Percentiles rank a stretch among this genome's conserved stretches.
phyloP scores from a whole-genome alignment of 2,113 vertebrate genomes.

The Aptenodytes forsteri region DNA sequence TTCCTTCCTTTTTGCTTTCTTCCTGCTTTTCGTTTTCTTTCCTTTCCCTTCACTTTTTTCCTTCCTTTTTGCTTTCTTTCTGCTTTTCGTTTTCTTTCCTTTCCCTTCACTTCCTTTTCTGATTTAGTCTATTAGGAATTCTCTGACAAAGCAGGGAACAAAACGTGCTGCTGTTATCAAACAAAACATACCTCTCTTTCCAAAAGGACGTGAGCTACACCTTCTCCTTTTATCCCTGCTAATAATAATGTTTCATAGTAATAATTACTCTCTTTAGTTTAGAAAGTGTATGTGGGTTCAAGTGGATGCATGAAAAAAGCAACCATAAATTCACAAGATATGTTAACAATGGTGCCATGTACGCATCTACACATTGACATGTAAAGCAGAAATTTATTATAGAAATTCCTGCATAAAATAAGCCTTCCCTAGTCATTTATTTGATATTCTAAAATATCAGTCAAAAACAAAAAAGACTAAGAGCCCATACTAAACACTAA shows the following conservation, averaged over 20 bases:
- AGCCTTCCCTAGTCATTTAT: neutral
- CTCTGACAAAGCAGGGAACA: neutral
- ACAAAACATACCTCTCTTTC: neutral
- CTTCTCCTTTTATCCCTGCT: neutral
- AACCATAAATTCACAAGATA: neutral
- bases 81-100: neutral
- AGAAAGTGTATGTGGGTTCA: neutral
- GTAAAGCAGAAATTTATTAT: neutral
- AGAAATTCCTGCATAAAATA: neutral
- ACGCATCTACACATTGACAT: neutral
- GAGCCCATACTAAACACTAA: neutral
- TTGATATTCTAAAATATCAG: conserved; percentile 21
- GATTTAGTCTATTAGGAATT: neutral
- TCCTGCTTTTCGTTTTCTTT: neutral
- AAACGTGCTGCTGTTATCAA: neutral
- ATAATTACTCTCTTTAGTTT: neutral
- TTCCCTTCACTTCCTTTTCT: neutral
- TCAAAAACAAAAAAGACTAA: neutral
- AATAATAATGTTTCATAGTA: neutral
- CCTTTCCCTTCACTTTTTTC: neutral
- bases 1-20: neutral
- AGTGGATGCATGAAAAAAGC: neutral
- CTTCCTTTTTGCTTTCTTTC: neutral
- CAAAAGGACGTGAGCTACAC: neutral
- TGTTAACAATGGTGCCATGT: neutral